Percentiles rank a stretch among this genome's conserved stretches.
Evolutionary conservation across 64 coral and sea anemone genomes (phyloP).

Genomic region (Stichodactyla mertensii): DNA sequence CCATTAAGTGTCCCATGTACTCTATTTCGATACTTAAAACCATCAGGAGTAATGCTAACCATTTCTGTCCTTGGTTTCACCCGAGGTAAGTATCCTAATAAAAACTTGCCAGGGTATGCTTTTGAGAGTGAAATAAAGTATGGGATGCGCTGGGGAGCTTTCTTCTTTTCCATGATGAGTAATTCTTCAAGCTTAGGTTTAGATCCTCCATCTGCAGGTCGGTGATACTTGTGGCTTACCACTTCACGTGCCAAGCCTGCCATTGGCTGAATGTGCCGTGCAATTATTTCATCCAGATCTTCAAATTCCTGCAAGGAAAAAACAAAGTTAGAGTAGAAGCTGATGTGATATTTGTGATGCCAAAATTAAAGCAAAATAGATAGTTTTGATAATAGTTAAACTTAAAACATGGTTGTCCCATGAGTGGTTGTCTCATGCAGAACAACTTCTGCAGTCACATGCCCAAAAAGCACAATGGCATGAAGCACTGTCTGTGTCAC

Average conservation of each 20-base stretch:
- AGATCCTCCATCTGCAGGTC: conserved; percentile 61
- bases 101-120: conserved; percentile 91
- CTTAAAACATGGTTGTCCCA: too few species aligned
- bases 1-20: conserved; percentile 88
- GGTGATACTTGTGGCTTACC: conserved; percentile 85
- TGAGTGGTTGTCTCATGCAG: too few species aligned
- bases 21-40: conserved; percentile 82
- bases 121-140: conserved; percentile 71
- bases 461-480: too few species aligned
- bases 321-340: not conserved
- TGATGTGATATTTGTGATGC: too few species aligned
- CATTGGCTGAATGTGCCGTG: conserved; percentile 94
- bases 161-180: conserved; percentile 70
- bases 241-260: conserved; percentile 84
- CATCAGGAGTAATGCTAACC: conserved; percentile 83
- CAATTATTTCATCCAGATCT: conserved; percentile 98
- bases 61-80: conserved; percentile 83
- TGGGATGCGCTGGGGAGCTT: conserved; percentile 81
- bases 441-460: too few species aligned
- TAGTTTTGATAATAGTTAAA: too few species aligned
- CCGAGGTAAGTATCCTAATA: conserved; percentile 91
- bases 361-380: too few species aligned
- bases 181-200: conserved; percentile 78
- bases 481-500: too few species aligned
- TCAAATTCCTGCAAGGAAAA: conserved; percentile 83